A percentile compares a stretch with the other conserved stretches of the same genome.
These are phyloP conservation scores for Reticulitermes speratus DNA, from an alignment of 1,140 invertebrate species.

Conservation along the genomic window DNA sequence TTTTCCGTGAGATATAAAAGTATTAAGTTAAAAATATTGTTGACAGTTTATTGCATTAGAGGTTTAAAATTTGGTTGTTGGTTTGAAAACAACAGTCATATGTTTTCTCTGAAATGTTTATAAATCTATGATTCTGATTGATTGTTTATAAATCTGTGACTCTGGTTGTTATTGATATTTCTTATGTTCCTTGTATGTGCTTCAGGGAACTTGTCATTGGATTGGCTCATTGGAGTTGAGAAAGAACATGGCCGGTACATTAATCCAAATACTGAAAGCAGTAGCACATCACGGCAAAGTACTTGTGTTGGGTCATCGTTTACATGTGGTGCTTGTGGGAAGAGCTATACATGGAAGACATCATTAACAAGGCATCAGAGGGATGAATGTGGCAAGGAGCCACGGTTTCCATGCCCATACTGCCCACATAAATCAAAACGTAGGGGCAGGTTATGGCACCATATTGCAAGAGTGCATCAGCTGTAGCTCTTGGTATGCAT, in stretches of 20 bases:
- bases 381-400: constrained; percentile 41
- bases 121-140: no score
- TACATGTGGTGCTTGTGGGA: constrained; percentile 51
- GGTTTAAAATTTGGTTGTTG: no score
- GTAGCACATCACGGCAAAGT: not conserved
- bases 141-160: no score
- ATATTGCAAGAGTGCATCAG: not conserved
- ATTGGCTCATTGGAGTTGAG: constrained; percentile 11
- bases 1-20: no score
- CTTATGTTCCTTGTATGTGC: not conserved
- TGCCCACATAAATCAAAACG: constrained; percentile 54
- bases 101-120: no score
- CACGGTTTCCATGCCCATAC: constrained; percentile 14
- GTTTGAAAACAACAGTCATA: no score
- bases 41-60: no score
- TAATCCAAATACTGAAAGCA: not conserved
- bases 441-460: constrained; percentile 43
- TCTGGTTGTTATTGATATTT: not conserved
- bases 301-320: constrained; percentile 30
- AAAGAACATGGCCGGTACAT: not conserved
- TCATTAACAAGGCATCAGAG: constrained; percentile 55
- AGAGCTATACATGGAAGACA: constrained; percentile 54
- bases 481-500: not conserved
- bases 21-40: no score
- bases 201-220: constrained; percentile 4